Conservation (phyloP, 1,140 invertebrate species). For the Cydia splendana region DNA sequence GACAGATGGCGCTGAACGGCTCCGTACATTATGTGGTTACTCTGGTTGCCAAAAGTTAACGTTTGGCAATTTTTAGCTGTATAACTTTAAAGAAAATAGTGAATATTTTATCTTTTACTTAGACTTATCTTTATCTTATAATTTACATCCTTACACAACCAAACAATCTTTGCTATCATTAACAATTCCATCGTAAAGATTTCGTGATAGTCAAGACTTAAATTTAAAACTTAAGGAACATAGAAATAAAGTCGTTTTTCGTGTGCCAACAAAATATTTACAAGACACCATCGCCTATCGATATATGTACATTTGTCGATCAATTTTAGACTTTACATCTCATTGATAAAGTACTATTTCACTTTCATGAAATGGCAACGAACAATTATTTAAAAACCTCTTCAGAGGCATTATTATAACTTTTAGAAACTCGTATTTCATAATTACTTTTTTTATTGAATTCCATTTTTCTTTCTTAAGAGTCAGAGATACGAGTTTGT, state of each 20-base stretch:
- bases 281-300: background rate
- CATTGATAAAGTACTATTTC: background rate
- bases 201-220: background rate
- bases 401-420: background rate
- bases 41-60: too few relatives aligned
- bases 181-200: constrained; percentile 1
- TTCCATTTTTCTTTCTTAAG: background rate
- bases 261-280: background rate
- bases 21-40: too few relatives aligned
- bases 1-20: too few relatives aligned
- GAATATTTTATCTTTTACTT: too few relatives aligned
- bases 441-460: too few relatives aligned
- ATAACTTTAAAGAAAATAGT: too few relatives aligned
- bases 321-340: background rate
- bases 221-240: constrained; percentile 7
- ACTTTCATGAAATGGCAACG: background rate
- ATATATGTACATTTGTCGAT: background rate
- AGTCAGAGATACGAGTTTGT: background rate
- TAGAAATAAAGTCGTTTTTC: background rate
- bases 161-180: background rate
- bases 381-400: background rate
- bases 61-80: too few relatives aligned
- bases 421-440: background rate
- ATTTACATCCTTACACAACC: too few relatives aligned
- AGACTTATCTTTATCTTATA: too few relatives aligned